phyloP scores from a whole-genome alignment of 2,888 invertebrate species.

The Prionchulus punctatus region DNA sequence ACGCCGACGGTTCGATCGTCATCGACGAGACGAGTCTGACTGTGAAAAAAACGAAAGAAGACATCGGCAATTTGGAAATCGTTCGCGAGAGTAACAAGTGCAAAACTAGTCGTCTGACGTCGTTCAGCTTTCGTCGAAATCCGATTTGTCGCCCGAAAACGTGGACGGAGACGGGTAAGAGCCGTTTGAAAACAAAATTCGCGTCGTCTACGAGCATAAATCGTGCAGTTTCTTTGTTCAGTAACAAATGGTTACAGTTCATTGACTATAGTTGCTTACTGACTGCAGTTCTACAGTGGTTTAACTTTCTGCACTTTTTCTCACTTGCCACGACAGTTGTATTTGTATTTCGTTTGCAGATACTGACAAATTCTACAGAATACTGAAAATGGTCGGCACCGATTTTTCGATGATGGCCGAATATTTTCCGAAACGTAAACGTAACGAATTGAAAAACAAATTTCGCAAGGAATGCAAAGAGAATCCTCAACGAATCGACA shows the following conservation, averaged over 20 bases:
- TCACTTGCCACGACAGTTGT: no score
- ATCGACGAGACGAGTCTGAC: slow-evolving; percentile 33
- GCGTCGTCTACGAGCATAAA: no score
- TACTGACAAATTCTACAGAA: slow-evolving; percentile 32
- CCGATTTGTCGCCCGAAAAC: neutral
- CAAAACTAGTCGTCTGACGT: neutral
- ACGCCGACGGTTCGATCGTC: slow-evolving; percentile 32
- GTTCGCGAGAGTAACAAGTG: slow-evolving; percentile 2
- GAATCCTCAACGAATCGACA: slow-evolving; percentile 26
- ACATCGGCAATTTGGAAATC: neutral
- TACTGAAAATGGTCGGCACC: slow-evolving; percentile 32
- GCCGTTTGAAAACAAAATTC: no score
- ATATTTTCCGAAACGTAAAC: slow-evolving; percentile 28
- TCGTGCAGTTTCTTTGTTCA: no score
- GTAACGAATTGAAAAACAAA: slow-evolving; percentile 34
- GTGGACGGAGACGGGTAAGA: slow-evolving; percentile 4
- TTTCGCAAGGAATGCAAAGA: slow-evolving; percentile 32
- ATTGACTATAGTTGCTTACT: neutral
- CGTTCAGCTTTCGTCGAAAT: neutral
- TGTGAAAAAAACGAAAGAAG: neutral
- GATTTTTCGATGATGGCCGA: slow-evolving; percentile 33
- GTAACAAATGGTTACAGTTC: no score
- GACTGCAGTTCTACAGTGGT: no score
- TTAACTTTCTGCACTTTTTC: no score
- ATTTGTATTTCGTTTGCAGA: slow-evolving; percentile 15